Base-by-base conservation (phyloP, 2,888 invertebrate species). In the Erebia ligea region DNA sequence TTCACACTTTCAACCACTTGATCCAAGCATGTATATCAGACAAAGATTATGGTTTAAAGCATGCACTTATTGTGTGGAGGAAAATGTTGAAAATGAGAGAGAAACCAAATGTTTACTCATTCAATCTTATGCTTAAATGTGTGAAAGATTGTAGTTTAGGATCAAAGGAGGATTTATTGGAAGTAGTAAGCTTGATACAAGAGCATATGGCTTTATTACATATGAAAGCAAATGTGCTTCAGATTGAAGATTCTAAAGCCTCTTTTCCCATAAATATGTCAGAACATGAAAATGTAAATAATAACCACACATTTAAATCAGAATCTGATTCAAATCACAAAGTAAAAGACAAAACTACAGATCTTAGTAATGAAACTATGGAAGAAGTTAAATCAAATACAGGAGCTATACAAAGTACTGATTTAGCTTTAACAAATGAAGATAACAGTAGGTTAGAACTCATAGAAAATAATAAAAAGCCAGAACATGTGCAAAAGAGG, bases 51-150 rank as follows among this genome's bases (percentile, higher is more conserved):
- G 99, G 99, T 0, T 96, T 98, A 80, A 94, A 96, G 75, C 96
- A 97, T 92, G 96, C 97, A 21, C 86, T 99, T 2, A 85, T 96
- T 69, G 96, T 98, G n/a, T 98, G 98, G 98, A 95, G 97, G 66
- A 96, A 97, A 92, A 96, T 98, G 95, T 84, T 95, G 42, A 88
- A 92, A 59, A 91, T 94, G 80, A 94, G 90, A 61, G 93, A 98
- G 57, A 91, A 86, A 59, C 98, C 98, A 0, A 95, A 95, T 81
- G 87, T 96, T 69, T 96, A 94, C 80, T 95, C 96, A 1, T 99
- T 97, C 81, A 98, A 98, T 93, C 94, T 98, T 40, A 92, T 99
- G 84, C 84, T 99, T 1, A 94, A 96, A 79, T 95, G 96, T 84
- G 95, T 96, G 0, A 95, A 97, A 75, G 98, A 98, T 77, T 98